Evolutionary conservation across 1,140 invertebrate species (phyloP).

Genomic region (Sinonovacula constricta): DNA sequence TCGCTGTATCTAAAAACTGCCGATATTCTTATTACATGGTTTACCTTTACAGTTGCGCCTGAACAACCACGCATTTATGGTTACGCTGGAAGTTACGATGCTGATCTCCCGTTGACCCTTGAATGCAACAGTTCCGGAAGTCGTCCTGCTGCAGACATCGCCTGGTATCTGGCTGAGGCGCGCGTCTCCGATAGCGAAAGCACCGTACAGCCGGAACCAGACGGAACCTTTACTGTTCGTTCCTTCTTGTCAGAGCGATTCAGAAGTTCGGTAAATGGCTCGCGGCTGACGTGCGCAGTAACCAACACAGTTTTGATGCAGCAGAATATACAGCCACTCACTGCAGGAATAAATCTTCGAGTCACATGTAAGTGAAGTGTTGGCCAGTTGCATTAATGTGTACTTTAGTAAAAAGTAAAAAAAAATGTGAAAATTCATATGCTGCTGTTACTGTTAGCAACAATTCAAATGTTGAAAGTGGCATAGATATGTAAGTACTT

Average conservation of each 20-base stretch:
- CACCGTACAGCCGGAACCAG: constrained; percentile 7
- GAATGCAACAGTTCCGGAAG: constrained; percentile 54
- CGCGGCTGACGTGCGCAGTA: constrained; percentile 49
- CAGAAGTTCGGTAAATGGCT: constrained; percentile 48
- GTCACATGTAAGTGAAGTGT: constrained; percentile 53
- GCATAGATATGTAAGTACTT: no score
- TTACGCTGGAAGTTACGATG: constrained; percentile 54
- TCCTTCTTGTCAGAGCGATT: constrained; percentile 20
- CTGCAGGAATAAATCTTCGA: constrained; percentile 32
- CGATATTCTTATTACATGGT: not conserved
- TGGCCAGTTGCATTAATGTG: no score
- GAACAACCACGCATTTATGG: constrained; percentile 26
- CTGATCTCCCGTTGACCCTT: constrained; percentile 14
- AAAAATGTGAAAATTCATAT: no score
- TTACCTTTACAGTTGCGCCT: constrained; percentile 48
- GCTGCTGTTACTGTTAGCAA: no score
- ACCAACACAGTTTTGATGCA: constrained; percentile 50
- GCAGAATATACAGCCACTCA: constrained; percentile 10
- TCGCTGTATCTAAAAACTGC: not conserved
- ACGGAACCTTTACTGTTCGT: constrained; percentile 49
- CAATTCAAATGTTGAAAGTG: no score
- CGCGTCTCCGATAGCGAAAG: constrained; percentile 9
- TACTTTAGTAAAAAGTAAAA: no score
- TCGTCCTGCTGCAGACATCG: constrained; percentile 46
- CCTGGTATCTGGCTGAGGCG: constrained; percentile 46